A percentile compares a stretch with the other conserved stretches of the same genome.
phyloP scores from a whole-genome alignment of 92 coral and sea anemone species.

The Porites cylindrica region DNA sequence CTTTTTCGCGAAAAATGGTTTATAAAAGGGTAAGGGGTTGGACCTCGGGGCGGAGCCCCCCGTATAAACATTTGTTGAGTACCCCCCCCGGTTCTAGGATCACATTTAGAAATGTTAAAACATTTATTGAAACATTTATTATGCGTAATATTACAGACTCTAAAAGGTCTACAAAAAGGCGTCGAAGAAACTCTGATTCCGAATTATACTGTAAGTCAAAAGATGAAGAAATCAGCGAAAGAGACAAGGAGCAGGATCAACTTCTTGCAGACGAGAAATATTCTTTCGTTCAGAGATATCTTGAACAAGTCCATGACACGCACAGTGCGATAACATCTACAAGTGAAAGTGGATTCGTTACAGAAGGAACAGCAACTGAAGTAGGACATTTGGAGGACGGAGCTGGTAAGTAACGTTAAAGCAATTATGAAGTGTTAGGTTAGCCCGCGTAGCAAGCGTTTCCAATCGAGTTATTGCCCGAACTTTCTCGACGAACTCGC shows the following conservation, averaged over 20 bases:
- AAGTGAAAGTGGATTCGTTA: not conserved
- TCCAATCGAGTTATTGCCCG: too few species aligned
- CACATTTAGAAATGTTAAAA: too few species aligned
- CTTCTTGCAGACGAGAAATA: not conserved
- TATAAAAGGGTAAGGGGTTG: too few species aligned
- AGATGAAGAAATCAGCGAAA: not conserved
- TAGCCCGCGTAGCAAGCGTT: too few species aligned
- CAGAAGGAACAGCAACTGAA: slow-evolving; percentile 1
- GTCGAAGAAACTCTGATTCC: not conserved
- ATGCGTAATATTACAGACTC: not conserved
- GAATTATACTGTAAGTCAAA: not conserved
- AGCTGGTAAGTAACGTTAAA: not conserved
- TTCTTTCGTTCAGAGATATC: not conserved
- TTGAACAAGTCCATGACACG: not conserved
- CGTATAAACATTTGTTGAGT: too few species aligned
- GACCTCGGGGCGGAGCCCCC: too few species aligned
- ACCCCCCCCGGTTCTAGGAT: too few species aligned
- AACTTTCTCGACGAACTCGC: too few species aligned
- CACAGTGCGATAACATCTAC: not conserved
- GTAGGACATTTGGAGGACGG: not conserved
- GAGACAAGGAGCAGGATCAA: not conserved
- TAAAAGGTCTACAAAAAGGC: not conserved
- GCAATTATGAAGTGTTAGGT: too few species aligned
- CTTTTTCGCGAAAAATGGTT: too few species aligned
- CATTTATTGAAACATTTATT: too few species aligned